Base-by-base conservation (phyloP, 2,113 vertebrate genomes). In the Falcunculus frontatus region DNA sequence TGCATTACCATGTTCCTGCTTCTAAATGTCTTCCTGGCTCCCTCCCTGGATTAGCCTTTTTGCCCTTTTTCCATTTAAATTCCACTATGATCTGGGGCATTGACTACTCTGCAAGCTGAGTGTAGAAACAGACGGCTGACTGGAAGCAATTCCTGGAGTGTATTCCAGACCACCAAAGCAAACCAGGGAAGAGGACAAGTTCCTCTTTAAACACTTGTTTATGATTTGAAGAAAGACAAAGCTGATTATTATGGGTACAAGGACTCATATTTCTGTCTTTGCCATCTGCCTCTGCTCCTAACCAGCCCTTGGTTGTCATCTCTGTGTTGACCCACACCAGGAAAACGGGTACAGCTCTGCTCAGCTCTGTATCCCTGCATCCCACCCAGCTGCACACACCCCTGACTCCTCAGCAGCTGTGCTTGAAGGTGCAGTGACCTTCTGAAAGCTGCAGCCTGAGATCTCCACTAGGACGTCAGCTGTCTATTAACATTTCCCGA, bases 51-150 rank as follows among this genome's bases (percentile, higher is more conserved):
- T 96, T 96, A 96, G 87, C 93, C 87, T 96, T 96, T 85, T 94
- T 94, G 92, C 95, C 93, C 93, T 96, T 96, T 95, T 94, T 84
- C 95, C 93, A 94, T 96, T 94, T 95, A 88, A 95, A 95, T 95
- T 94, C 95, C 82, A 83, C 79, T 74, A 91, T 91, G 87, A 95
- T 93, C 86, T 89, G 50, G 94, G 93, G 91, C 87, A 96, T 70
- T 89, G 35, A 79, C 74, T 83, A 62, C 35, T 93, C 84, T 3
- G 1, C 78, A 91, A 73, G 53, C 33, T 57, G 78, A 89, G 63
- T 2, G 1, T 69, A 94, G 82, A 77, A 95, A 69, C 82, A 93
- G 87, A 77, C 68, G 0, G 59, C 30, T 52, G 56, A 95, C 64
- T 77, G 88, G 89, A 95, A 89, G 56, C 55, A 84, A 10, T 81